These are phyloP conservation scores for Sceloporus tristichus DNA, from an alignment of 2,113 vertebrate genomes.

Conservation along the genomic window DNA sequence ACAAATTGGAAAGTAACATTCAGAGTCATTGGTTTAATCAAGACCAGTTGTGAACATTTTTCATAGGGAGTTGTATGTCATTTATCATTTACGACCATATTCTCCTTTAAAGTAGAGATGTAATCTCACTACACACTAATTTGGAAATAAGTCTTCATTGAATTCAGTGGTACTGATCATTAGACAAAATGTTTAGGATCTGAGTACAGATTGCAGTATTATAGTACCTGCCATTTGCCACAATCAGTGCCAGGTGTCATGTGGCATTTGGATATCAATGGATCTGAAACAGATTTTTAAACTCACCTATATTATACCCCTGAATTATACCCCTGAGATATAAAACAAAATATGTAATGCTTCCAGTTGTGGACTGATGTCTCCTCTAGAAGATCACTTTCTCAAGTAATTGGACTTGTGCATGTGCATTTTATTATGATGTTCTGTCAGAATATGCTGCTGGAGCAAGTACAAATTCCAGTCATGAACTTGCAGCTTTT, in stretches of 20 bases:
- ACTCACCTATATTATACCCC: not conserved
- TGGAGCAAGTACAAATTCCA: constrained; percentile 24
- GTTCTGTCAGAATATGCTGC: too few relatives aligned
- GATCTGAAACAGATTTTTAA: not conserved
- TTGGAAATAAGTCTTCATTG: too few relatives aligned
- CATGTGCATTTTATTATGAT: accelerated
- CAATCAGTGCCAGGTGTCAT: not conserved
- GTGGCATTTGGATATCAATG: not conserved
- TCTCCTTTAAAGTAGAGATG: not conserved
- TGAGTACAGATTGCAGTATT: not conserved
- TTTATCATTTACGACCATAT: not conserved
- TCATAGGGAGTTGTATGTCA: not conserved
- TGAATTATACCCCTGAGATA: not conserved
- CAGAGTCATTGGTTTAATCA: not conserved
- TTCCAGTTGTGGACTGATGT: not conserved
- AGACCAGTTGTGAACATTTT: not conserved
- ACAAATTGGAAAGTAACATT: not conserved
- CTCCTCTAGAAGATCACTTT: not conserved
- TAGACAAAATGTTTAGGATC: not conserved
- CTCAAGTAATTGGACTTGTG: not conserved
- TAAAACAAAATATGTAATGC: not conserved
- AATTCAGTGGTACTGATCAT: too few relatives aligned
- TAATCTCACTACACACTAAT: not conserved
- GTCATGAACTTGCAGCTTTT: not conserved
- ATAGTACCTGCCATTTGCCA: not conserved